These are phyloP conservation scores for Sphenopsis melanotis DNA, from an alignment of 2,797 vertebrate genomes.

Conservation along the genomic window DNA sequence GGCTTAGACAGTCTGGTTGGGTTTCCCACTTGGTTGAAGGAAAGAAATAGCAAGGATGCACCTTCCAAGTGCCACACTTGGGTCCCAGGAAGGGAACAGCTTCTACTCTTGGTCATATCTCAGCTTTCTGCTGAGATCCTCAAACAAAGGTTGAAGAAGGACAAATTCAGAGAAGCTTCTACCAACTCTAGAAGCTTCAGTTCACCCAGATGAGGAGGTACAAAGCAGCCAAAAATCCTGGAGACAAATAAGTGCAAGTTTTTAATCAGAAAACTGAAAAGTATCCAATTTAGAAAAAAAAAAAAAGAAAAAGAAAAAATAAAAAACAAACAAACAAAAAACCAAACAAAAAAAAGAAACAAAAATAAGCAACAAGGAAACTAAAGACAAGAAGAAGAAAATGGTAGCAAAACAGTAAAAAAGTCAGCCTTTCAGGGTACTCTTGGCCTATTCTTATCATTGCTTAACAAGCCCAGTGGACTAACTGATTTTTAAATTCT, in stretches of 20 bases:
- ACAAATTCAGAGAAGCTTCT: background rate
- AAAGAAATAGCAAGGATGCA: background rate
- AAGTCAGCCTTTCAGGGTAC: background rate
- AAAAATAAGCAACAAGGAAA: fast-evolving
- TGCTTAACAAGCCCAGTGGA: background rate
- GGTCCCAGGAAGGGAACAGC: background rate
- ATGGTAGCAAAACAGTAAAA: background rate
- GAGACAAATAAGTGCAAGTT: background rate
- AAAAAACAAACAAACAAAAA: no score
- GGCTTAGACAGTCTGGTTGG: background rate
- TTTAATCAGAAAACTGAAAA: background rate
- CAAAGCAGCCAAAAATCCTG: background rate
- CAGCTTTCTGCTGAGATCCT: background rate
- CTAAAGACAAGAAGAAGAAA: background rate
- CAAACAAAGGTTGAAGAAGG: background rate
- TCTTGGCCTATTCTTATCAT: background rate
- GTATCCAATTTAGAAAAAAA: fast-evolving
- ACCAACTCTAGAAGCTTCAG: background rate
- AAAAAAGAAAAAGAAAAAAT: fast-evolving
- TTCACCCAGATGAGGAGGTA: background rate
- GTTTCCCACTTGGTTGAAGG: background rate
- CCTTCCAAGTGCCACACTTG: background rate
- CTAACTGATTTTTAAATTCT: background rate
- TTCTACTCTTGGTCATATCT: background rate
- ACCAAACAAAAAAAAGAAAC: no score